Evolutionary conservation across 2,888 invertebrate species (phyloP).

Genomic region (Thera obeliscata): DNA sequence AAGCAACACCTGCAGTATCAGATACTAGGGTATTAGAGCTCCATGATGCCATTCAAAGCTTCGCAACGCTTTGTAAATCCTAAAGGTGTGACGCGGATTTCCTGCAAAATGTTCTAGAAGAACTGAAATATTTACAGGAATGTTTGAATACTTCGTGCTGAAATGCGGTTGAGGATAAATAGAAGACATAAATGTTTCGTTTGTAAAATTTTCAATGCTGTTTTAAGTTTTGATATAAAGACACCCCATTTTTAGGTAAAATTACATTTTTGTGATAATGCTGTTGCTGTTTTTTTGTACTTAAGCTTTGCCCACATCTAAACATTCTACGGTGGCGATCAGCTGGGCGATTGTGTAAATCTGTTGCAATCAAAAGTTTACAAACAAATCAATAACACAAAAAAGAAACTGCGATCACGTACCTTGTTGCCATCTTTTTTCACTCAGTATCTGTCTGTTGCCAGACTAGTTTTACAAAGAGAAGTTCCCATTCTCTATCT

Average conservation of each 20-base stretch:
- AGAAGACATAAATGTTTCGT: conserved; percentile 19
- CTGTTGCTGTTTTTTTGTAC: neutral
- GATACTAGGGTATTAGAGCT: conserved; percentile 20
- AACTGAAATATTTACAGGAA: conserved; percentile 26
- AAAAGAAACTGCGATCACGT: too few species aligned
- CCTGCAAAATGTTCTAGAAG: conserved; percentile 17
- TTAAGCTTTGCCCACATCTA: neutral
- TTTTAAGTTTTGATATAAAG: conserved; percentile 6
- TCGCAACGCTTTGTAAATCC: conserved; percentile 23
- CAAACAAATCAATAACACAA: too few species aligned
- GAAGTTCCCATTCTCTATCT: too few species aligned
- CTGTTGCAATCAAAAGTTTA: too few species aligned
- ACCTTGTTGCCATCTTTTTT: too few species aligned
- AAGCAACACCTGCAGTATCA: conserved; percentile 18
- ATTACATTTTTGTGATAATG: neutral
- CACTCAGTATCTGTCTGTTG: too few species aligned
- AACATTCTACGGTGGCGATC: neutral
- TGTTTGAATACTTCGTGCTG: conserved; percentile 18
- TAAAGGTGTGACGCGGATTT: conserved; percentile 21
- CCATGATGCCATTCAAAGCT: conserved; percentile 27
- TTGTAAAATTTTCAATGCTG: conserved; percentile 9
- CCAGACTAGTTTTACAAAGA: too few species aligned
- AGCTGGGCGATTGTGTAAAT: too few species aligned
- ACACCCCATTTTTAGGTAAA: neutral
- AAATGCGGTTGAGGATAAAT: conserved; percentile 30